These are phyloP conservation scores for Cotesia typhae DNA, from an alignment of 1,140 invertebrate species.

Conservation along the genomic window DNA sequence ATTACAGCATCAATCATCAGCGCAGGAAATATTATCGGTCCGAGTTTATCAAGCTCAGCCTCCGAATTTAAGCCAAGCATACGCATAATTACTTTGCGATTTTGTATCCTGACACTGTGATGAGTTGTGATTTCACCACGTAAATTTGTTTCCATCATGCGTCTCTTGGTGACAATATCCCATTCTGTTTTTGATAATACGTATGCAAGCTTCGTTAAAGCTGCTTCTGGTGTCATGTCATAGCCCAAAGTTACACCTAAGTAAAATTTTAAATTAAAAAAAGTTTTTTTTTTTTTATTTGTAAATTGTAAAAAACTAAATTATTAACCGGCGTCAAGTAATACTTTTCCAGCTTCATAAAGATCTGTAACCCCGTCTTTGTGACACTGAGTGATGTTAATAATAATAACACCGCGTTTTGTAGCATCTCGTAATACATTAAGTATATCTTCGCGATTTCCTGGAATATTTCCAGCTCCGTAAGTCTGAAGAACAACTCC, in stretches of 20 bases:
- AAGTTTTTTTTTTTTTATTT: neutral
- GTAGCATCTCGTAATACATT: conserved; percentile 78
- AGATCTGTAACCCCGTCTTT: conserved; percentile 77
- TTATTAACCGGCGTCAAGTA: conserved; percentile 52
- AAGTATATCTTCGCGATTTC: conserved; percentile 83
- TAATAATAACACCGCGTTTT: conserved; percentile 83
- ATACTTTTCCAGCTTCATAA: conserved; percentile 81
- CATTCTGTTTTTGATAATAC: conserved; percentile 87
- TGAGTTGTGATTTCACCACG: conserved; percentile 73
- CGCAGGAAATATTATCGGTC: conserved; percentile 79
- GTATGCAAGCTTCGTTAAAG: conserved; percentile 90
- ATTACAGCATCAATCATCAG: conserved; percentile 79
- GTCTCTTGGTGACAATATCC: conserved; percentile 76
- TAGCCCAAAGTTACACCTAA: conserved; percentile 85
- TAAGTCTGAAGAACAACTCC: conserved; percentile 93
- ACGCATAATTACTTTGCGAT: conserved; percentile 72
- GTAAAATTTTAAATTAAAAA: conserved; percentile 10
- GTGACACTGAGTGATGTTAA: conserved; percentile 93
- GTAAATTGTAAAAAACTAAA: conserved; percentile 9
- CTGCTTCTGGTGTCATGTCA: conserved; percentile 96
- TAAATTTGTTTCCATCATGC: conserved; percentile 83
- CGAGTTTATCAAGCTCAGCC: conserved; percentile 75
- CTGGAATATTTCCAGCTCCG: conserved; percentile 92
- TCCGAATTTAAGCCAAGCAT: conserved; percentile 74
- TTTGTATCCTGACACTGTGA: conserved; percentile 55